Base-by-base conservation (phyloP, 2,888 invertebrate species). In the Thecophora atra region DNA sequence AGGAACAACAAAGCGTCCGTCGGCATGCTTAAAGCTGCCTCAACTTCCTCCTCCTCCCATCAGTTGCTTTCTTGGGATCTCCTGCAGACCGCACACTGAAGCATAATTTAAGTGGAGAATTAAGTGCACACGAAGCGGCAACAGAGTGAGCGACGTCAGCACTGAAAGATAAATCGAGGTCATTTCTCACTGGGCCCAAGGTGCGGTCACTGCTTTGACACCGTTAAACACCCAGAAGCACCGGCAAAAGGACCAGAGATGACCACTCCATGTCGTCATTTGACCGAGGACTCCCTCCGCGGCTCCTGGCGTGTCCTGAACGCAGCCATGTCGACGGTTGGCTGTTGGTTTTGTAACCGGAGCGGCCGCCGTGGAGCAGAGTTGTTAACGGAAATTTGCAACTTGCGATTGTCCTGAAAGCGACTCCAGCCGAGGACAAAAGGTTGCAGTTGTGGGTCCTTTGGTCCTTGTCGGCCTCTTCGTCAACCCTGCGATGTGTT, bases 111-210 rank as follows among this genome's bases (percentile, higher is more conserved):
- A 76, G 75, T 75, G 75, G 75, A 73, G 77, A 65, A 21, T 52
- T 65, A n/a, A n/a, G n/a, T 67, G 28, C 64, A 24, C 67, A 26
- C 54, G 37, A 52, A 56, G 73, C 56, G 62, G 70, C 71, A 58
- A 67, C 70, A 51, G 70, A 69, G 44, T 21, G 69, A 52, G 63
- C 72, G 56, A 60, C 71, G 58, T 64, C 44, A 63, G 56, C 69
- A 77, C 74, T 78, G 77, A 74, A 83, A 84, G 84, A 85, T 85
- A 85, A 86, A 86, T 85, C 84, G 84, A 81, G 84, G 86, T 84
- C 83, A 84, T 82, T 84, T 84, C 80, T 82, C 82, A 77, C 77
- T 75, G 76, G 76, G 76, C 76, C 70, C 75, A 79, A 79, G 79
- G 79, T 80, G 79, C 76, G 78, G 77, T 77, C 68, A 74, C 77